Base-by-base conservation (phyloP, 2,888 invertebrate genomes). In the Drosophila tripunctata region DNA sequence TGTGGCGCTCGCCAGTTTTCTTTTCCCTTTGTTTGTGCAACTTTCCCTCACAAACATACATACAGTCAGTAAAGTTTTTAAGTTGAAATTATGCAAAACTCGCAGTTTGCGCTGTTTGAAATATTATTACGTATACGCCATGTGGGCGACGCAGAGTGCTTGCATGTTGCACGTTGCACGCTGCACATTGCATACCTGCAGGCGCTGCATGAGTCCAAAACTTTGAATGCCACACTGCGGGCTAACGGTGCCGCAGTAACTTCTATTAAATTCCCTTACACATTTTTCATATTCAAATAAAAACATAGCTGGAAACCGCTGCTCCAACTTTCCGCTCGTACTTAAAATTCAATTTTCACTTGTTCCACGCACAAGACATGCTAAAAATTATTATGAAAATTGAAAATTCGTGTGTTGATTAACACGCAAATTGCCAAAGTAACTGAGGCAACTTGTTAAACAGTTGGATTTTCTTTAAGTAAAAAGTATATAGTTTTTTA, bases 11-110 rank as follows among this genome's bases (percentile, higher is more conserved):
- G 33, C 8, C 47, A 60, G 58, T 48, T 55, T 56, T 50, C 41
- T 48, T 45, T 43, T 19, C 50, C 55, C 63, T 64, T 70, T 69
- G 67, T 69, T 76, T 64, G 57, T 60, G 61, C 61, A 55, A 55
- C 24, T 45, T 54, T 61, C 14, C 19, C 40, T n/a, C 30, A 38
- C 19, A 19, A 8, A 30, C 21, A 27, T 24, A 36, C 24, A 21
- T 30, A 54, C 38, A 52, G 43, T n/a, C 35, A 4, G 60, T 10
- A 47, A 83, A 83, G 68, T 83, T 82, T 62, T 70, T 71, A 79
- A 79, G 80, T 83, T 76, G 60, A 83, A 86, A 81, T 81, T 81
- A 87, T 87, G 87, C 82, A 87, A 87, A 81, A 79, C 48, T 67
- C 77, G 54, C 72, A 40, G 60, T 22, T 52, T 44, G 51, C 51